Base-by-base conservation (phyloP, 2,797 vertebrate species). In the Calcarius lapponicus region DNA sequence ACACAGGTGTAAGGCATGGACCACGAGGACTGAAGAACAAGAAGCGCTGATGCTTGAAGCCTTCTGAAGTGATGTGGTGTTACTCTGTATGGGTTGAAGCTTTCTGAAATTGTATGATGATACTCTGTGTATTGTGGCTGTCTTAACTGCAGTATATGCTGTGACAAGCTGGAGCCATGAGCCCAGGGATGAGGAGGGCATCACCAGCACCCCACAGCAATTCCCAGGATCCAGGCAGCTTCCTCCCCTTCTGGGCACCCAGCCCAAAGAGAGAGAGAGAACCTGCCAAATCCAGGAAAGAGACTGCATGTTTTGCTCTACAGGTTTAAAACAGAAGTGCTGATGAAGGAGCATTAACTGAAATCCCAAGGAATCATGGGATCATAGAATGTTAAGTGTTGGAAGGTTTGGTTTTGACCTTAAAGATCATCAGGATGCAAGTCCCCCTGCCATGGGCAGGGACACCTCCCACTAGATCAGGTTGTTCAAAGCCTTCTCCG, bases 131-230 rank as follows among this genome's bases (percentile, higher is more conserved):
- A 60, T 60, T 2, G 11, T 38, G 57, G 25, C 36, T 60, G 57
- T 58, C 24, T 36, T 10, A 28, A 38, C 57, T 60, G 36, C 17
- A 28, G 28, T 18, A 38, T 19, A 8, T 38, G 11, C 17, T 60
- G 36, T 4, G 2, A 60, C 17, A 19, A 26, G 34, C 57, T 11
- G n/a, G 38, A 47, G 24, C 1, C 2, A 19, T 0, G 1, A 67
- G 24, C 18, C 13, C n/a, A 1, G 34, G 19, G 17, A 7, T 13
- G 71, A 26, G 24, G 69, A 64, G 19, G 2, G 17, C 1, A 26
- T 29, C 29, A 21, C 42, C 58, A 47, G 51, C 5, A 13, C 7
- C 40, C 28, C 48, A 16, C 16, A 24, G 42, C n/a, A 62, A 36
- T 2, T 10, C 13, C n/a, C 36, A 18, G 65, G 19, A 26, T 31